Evolutionary conservation across 2,113 vertebrate genomes (phyloP).

Genomic region (Platichthys stellatus): DNA sequence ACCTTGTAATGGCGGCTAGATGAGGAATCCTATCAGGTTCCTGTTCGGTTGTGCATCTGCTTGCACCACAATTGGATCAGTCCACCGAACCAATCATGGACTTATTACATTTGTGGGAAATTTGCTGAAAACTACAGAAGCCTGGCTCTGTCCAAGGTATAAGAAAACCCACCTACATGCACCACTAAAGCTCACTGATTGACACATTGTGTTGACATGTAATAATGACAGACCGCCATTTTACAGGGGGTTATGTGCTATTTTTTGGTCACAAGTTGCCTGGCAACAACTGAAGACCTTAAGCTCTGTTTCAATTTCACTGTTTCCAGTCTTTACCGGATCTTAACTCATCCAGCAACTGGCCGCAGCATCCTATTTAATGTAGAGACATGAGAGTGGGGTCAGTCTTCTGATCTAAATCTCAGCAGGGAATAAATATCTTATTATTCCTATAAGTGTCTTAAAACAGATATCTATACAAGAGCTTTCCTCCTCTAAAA

Average conservation of each 20-base stretch:
- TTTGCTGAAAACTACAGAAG: neutral
- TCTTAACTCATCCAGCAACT: neutral
- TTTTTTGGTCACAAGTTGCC: slow-evolving; percentile 12
- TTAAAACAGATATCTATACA: neutral
- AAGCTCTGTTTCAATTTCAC: neutral
- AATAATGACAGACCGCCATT: slow-evolving; percentile 8
- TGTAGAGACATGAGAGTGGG: neutral
- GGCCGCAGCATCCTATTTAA: neutral
- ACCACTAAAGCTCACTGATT: neutral
- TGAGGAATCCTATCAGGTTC: neutral
- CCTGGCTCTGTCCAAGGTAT: slow-evolving; percentile 5
- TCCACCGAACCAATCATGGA: neutral
- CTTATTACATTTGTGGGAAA: slow-evolving; percentile 1
- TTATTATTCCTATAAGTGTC: neutral
- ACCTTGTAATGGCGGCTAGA: no score
- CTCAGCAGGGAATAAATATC: neutral
- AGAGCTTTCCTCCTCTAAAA: neutral
- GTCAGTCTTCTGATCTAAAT: neutral
- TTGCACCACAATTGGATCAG: no score
- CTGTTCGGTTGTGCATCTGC: neutral
- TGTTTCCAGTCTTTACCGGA: no score
- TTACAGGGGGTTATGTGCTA: slow-evolving; percentile 10
- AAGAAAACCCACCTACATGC: neutral
- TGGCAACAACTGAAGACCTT: slow-evolving; percentile 6
- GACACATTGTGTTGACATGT: neutral